Evolutionary conservation across 1,140 invertebrate species (phyloP).

Genomic region (Parasteatoda tepidariorum): DNA sequence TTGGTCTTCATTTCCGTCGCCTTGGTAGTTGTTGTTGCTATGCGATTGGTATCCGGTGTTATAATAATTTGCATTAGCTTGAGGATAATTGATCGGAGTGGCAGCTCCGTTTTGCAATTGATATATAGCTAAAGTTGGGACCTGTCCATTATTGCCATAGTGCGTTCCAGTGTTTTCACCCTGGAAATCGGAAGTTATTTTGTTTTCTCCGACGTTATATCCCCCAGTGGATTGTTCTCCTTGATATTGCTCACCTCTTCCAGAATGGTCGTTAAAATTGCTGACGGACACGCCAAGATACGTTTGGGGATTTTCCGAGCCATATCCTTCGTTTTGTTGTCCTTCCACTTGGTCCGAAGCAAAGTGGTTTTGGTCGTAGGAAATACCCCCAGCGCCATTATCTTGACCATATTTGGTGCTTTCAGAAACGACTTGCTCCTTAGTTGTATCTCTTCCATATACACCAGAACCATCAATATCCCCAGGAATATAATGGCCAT

Average conservation of each 20-base stretch:
- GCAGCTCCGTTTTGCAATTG: neutral
- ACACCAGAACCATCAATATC: neutral
- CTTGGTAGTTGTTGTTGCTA: conserved; percentile 7
- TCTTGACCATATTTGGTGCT: neutral
- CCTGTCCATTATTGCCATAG: neutral
- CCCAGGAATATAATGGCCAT: neutral
- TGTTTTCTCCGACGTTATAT: neutral
- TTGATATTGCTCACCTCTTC: conserved; percentile 38
- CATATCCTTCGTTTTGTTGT: neutral
- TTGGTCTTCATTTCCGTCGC: conserved; percentile 2
- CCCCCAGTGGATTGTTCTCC: neutral
- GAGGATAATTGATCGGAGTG: neutral
- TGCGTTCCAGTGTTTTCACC: neutral
- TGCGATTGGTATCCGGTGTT: conserved; percentile 12
- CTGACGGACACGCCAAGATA: conserved; percentile 28
- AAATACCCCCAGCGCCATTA: neutral
- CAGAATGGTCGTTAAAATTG: conserved; percentile 36
- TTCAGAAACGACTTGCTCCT: neutral
- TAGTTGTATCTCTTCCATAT: conserved; percentile 13
- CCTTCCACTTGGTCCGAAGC: neutral
- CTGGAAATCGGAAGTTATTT: neutral
- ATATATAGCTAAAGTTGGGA: no score
- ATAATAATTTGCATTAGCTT: neutral
- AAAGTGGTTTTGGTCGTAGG: conserved; percentile 1
- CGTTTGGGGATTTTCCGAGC: neutral